Conservation (phyloP, 2,797 vertebrate genomes). For the Odontamblyopus rebecca region DNA sequence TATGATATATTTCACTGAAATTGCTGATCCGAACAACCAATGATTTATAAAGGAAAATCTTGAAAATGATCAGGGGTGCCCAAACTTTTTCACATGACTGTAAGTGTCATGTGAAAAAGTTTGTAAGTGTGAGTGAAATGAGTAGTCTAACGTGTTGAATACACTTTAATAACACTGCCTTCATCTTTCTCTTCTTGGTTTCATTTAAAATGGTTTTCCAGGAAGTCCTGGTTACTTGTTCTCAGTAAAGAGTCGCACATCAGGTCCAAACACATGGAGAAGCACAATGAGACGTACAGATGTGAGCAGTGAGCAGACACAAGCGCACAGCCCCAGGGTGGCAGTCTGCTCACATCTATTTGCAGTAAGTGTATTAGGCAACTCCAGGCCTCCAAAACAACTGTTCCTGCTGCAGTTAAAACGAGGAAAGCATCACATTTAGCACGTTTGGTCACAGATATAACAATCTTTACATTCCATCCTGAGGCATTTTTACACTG, state of each 20-base stretch:
- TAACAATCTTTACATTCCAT: too few relatives aligned
- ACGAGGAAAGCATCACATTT: too few relatives aligned
- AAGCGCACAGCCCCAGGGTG: conserved; percentile 34
- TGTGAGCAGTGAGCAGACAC: conserved; percentile 23
- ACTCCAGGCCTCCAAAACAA: not conserved
- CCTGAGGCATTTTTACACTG: too few relatives aligned
- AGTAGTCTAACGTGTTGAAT: not conserved
- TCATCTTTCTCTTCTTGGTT: conserved; percentile 41
- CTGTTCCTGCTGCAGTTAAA: too few relatives aligned
- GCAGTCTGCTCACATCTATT: conserved; percentile 22
- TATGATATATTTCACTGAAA: too few relatives aligned
- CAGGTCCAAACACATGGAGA: conserved; percentile 7
- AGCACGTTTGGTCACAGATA: too few relatives aligned
- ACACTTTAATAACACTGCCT: conserved; percentile 59
- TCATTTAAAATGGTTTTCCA: conserved; percentile 17
- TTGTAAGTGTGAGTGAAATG: too few relatives aligned
- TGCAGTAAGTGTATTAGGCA: not conserved
- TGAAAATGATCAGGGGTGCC: too few relatives aligned
- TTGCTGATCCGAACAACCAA: too few relatives aligned
- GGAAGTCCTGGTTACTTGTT: not conserved
- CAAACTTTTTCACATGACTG: too few relatives aligned
- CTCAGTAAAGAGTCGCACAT: not conserved
- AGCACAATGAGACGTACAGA: not conserved
- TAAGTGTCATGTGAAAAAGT: too few relatives aligned
- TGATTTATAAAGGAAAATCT: too few relatives aligned